Conservation (phyloP, 2,113 vertebrate species). For the western clawed frog (Xenopus tropicalis) region DNA sequence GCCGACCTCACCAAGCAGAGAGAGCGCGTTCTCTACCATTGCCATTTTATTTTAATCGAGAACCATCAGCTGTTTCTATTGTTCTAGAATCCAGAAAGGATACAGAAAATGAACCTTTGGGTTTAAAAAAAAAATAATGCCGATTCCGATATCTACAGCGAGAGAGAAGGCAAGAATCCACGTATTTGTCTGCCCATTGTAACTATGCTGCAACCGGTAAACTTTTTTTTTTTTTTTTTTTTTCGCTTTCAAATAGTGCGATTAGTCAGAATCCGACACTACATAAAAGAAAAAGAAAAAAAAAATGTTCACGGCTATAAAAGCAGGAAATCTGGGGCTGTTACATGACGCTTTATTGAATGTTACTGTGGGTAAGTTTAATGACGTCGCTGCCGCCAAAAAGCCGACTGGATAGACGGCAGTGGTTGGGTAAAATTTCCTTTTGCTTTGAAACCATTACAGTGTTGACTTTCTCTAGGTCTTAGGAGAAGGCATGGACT, state of each 20-base stretch:
- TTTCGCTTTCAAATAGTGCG: slow-evolving; percentile 6
- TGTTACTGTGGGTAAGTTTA: neutral
- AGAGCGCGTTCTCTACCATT: neutral
- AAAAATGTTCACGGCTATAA: slow-evolving; percentile 2
- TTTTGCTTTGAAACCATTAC: neutral
- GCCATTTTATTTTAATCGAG: neutral
- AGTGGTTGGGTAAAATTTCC: neutral
- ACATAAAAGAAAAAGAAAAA: slow-evolving; percentile 18
- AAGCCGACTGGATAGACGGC: neutral
- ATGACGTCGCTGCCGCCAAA: neutral
- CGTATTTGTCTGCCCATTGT: neutral
- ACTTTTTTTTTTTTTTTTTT: neutral
- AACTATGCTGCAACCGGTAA: slow-evolving; percentile 27
- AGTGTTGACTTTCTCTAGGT: slow-evolving; percentile 3
- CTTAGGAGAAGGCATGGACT: neutral
- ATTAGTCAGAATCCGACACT: slow-evolving; percentile 6
- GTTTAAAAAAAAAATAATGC: neutral
- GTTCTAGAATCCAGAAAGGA: neutral
- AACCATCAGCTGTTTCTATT: neutral
- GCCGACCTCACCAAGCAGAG: too few relatives aligned
- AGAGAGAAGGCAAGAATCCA: too few relatives aligned
- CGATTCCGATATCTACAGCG: neutral
- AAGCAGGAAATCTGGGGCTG: neutral
- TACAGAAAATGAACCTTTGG: too few relatives aligned
- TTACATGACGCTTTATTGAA: neutral